Percentiles rank a stretch among this genome's conserved stretches.
Evolutionary conservation across 30 jellyfish, hydroid and myxozoan species (phyloP).

Genomic region (Cassiopea andromeda): DNA sequence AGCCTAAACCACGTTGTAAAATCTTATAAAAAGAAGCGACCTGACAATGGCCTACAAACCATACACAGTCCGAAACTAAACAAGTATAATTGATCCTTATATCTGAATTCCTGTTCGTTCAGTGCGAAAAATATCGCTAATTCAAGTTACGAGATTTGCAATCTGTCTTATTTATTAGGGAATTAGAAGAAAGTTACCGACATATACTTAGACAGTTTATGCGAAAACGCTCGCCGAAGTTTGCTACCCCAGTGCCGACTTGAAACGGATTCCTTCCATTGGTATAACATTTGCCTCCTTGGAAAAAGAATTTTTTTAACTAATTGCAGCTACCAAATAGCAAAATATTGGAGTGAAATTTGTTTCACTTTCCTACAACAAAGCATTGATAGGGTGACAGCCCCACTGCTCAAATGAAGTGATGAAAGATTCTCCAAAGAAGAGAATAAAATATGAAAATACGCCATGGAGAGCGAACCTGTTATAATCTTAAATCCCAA

Average conservation of each 20-base stretch:
- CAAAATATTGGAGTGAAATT: too few species aligned
- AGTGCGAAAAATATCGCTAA: conserved; percentile 61
- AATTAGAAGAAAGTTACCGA: conserved; percentile 56
- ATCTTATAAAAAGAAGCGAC: conserved; percentile 67
- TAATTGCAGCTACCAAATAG: too few species aligned
- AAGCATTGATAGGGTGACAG: too few species aligned
- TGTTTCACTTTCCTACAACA: too few species aligned
- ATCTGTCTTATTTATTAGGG: conserved; percentile 60
- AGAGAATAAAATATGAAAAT: too few species aligned
- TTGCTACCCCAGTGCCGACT: conserved; percentile 40
- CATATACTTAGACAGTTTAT: conserved; percentile 44
- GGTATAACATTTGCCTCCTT: background rate
- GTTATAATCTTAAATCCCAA: too few species aligned
- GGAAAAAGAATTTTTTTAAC: background rate
- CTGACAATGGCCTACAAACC: conserved; percentile 65
- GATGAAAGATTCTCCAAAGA: too few species aligned
- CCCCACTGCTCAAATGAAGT: too few species aligned
- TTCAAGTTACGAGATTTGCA: conserved; percentile 63
- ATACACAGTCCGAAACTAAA: conserved; percentile 71
- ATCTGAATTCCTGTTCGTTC: conserved; percentile 74
- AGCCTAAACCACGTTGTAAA: conserved; percentile 73
- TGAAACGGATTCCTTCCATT: background rate
- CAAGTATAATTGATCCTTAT: conserved; percentile 62
- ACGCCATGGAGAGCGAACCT: too few species aligned
- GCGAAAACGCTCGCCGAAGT: conserved; percentile 18